Conservation (phyloP, 1,140 invertebrate genomes). For the Lepidurus apus region DNA sequence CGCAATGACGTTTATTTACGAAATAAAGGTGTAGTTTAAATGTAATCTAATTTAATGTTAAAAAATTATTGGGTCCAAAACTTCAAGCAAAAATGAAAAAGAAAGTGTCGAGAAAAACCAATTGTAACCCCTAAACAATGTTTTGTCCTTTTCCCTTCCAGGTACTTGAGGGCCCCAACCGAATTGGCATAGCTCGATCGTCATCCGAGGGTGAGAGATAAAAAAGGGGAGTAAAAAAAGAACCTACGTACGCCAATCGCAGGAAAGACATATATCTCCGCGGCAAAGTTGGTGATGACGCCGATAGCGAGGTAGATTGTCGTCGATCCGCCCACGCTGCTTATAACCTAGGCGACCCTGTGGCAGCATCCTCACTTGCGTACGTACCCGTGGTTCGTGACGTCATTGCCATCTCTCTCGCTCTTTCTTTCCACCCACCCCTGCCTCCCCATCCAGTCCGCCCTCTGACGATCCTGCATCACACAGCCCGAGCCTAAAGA, state of each 20-base stretch:
- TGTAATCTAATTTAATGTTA: no score
- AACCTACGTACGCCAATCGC: not conserved
- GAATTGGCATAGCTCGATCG: not conserved
- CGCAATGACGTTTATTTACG: no score
- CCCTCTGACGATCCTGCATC: not conserved
- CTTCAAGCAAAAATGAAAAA: no score
- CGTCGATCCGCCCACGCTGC: constrained; percentile 20
- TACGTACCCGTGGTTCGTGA: constrained; percentile 5
- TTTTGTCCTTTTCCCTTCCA: no score
- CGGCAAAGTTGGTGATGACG: constrained; percentile 16
- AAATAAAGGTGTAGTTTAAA: no score
- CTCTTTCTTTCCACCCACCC: not conserved
- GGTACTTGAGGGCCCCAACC: no score
- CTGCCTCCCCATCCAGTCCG: not conserved
- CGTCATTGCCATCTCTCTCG: not conserved
- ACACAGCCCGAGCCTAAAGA: not conserved
- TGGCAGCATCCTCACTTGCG: not conserved
- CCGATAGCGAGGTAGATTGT: constrained; percentile 21
- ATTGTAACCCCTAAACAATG: no score
- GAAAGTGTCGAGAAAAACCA: no score
- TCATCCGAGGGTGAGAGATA: not conserved
- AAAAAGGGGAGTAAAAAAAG: not conserved
- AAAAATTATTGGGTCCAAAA: no score
- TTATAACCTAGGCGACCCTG: constrained; percentile 10
- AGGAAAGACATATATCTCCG: not conserved